Evolutionary conservation across 2,888 invertebrate genomes (phyloP).

Genomic region (Anticlea derivata): DNA sequence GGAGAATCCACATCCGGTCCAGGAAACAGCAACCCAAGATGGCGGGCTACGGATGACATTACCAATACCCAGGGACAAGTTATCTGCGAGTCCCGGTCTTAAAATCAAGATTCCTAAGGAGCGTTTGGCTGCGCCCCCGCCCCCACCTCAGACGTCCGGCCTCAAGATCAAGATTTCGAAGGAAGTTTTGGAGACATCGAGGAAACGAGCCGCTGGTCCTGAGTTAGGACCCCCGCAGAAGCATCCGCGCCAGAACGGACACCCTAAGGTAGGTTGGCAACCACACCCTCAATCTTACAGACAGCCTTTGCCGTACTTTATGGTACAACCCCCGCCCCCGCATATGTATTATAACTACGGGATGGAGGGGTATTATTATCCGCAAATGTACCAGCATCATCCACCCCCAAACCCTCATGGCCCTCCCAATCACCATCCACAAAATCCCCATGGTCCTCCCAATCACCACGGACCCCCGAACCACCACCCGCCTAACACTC

Average conservation of each 20-base stretch:
- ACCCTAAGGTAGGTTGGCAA: constrained; percentile 76
- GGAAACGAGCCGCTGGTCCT: constrained; percentile 53
- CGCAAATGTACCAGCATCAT: constrained; percentile 61
- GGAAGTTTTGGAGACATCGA: constrained; percentile 85
- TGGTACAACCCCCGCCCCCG: constrained; percentile 73
- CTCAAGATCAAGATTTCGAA: constrained; percentile 93
- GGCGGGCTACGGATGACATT: constrained; percentile 72
- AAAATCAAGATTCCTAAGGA: constrained; percentile 94
- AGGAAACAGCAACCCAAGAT: constrained; percentile 45
- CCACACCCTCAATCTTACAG: constrained; percentile 54
- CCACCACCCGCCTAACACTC: too few relatives aligned
- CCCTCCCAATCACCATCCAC: not conserved
- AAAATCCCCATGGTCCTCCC: too few relatives aligned
- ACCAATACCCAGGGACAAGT: constrained; percentile 73
- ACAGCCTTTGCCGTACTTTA: constrained; percentile 64
- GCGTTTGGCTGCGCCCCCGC: constrained; percentile 84
- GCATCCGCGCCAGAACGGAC: constrained; percentile 69
- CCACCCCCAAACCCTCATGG: constrained; percentile 31
- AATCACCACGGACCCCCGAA: constrained; percentile 22
- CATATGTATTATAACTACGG: constrained; percentile 56
- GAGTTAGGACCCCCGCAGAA: constrained; percentile 60
- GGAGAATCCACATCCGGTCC: constrained; percentile 43
- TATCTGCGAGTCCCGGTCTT: constrained; percentile 80
- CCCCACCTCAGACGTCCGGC: constrained; percentile 71
- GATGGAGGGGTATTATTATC: constrained; percentile 68